phyloP scores from a whole-genome alignment of 2,797 vertebrate genomes.

The Tapera naevia region DNA sequence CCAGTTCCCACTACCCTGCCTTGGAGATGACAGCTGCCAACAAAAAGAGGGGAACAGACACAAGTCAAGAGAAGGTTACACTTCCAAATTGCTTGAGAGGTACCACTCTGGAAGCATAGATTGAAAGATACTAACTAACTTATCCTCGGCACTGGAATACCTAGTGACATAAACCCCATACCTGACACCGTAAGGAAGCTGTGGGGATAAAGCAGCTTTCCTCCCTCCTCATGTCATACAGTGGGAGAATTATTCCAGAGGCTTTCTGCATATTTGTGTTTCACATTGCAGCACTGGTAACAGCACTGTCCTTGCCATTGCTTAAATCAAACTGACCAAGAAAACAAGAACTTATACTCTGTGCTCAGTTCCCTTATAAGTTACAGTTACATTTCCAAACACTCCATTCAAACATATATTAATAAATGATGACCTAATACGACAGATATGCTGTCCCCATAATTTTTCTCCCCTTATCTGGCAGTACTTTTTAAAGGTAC shows the following conservation, averaged over 20 bases:
- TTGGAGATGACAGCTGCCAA: conserved; percentile 2
- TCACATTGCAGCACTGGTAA: neutral
- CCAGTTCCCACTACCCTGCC: neutral
- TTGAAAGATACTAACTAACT: neutral
- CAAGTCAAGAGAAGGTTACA: neutral
- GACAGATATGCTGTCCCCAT: neutral
- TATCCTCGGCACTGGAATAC: neutral
- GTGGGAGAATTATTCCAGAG: neutral
- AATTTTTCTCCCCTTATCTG: neutral
- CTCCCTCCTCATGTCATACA: neutral
- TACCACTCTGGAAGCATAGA: neutral
- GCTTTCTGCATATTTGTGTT: neutral
- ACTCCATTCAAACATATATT: neutral
- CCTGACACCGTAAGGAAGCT: neutral
- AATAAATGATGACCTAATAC: neutral
- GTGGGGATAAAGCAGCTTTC: neutral
- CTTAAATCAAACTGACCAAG: neutral
- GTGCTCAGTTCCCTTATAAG: neutral
- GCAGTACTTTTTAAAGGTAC: neutral
- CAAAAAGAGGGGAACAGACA: neutral
- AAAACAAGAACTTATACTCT: neutral
- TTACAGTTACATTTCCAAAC: neutral
- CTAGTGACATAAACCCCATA: neutral
- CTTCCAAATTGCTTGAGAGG: conserved; percentile 6
- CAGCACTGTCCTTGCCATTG: neutral